Evolutionary conservation across 1,140 invertebrate genomes (phyloP).

Genomic region (Lordiphosa stackelbergi): DNA sequence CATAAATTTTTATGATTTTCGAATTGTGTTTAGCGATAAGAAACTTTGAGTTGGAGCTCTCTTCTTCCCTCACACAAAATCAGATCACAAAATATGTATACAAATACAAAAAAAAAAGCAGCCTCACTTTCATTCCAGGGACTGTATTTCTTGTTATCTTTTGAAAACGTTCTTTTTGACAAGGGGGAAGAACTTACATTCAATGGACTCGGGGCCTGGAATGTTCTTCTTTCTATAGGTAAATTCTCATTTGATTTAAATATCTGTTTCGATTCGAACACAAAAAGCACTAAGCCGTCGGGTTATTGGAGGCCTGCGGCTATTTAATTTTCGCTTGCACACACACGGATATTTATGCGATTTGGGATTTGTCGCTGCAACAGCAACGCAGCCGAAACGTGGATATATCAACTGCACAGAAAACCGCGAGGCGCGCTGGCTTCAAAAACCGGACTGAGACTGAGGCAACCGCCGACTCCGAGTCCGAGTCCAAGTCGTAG

Average conservation of each 20-base stretch:
- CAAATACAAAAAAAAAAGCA: neutral
- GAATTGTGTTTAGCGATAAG: conserved; percentile 24
- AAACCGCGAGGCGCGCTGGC: conserved; percentile 49
- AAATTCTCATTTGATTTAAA: neutral
- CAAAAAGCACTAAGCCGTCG: conserved; percentile 33
- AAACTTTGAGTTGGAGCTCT: conserved; percentile 7
- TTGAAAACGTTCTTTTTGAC: neutral
- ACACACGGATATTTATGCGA: conserved; percentile 29
- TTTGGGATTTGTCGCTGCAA: conserved; percentile 3
- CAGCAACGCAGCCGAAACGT: conserved; percentile 5
- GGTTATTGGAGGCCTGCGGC: conserved; percentile 18
- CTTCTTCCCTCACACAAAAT: conserved; percentile 13
- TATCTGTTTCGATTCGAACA: conserved; percentile 5
- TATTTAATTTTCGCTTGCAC: conserved; percentile 28
- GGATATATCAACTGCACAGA: conserved; percentile 19
- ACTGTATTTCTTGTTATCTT: conserved; percentile 5
- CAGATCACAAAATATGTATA: conserved; percentile 28
- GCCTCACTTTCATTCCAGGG: conserved; percentile 25
- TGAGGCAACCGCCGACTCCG: conserved; percentile 17
- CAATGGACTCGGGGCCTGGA: conserved; percentile 1
- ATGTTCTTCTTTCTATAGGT: conserved; percentile 7
- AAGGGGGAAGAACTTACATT: conserved; percentile 2
- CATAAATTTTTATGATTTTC: conserved; percentile 54
- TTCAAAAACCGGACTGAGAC: conserved; percentile 69
- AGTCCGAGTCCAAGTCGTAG: conserved; percentile 28